These are phyloP conservation scores for Globicephala melas DNA, from an alignment of 2,113 vertebrate species.

Conservation along the genomic window DNA sequence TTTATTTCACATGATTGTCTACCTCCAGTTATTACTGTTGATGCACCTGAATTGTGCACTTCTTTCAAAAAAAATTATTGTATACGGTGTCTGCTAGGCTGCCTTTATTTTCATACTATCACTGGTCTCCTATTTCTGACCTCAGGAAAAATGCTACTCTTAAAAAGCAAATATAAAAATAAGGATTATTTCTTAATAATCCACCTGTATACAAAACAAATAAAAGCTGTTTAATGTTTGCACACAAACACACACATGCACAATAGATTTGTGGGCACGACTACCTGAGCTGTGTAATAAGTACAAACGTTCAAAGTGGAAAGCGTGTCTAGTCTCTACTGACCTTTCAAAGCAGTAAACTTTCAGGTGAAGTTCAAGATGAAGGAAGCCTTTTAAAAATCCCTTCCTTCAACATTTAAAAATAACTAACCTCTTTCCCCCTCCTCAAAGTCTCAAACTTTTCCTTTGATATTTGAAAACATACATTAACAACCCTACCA, in stretches of 20 bases:
- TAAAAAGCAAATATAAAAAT: slow-evolving; percentile 15
- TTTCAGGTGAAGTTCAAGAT: background rate
- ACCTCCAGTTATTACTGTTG: background rate
- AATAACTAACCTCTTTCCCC: background rate
- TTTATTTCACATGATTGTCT: background rate
- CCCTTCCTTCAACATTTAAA: background rate
- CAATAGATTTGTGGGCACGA: background rate
- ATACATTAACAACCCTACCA: background rate
- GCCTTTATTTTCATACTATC: background rate
- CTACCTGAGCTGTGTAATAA: background rate
- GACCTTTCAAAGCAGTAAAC: background rate
- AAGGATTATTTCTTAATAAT: background rate
- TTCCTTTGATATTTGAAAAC: background rate
- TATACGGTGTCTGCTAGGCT: background rate
- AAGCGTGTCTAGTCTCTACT: background rate
- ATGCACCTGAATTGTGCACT: background rate
- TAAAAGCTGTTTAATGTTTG: background rate
- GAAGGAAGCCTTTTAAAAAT: slow-evolving; percentile 21
- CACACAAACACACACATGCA: background rate
- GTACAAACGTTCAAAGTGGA: background rate
- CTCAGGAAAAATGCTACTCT: background rate
- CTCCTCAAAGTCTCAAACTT: background rate
- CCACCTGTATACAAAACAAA: background rate
- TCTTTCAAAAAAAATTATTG: background rate
- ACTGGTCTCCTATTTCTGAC: background rate